Conservation (phyloP, 1,140 invertebrate genomes). For the Meloidogyne chitwoodi region DNA sequence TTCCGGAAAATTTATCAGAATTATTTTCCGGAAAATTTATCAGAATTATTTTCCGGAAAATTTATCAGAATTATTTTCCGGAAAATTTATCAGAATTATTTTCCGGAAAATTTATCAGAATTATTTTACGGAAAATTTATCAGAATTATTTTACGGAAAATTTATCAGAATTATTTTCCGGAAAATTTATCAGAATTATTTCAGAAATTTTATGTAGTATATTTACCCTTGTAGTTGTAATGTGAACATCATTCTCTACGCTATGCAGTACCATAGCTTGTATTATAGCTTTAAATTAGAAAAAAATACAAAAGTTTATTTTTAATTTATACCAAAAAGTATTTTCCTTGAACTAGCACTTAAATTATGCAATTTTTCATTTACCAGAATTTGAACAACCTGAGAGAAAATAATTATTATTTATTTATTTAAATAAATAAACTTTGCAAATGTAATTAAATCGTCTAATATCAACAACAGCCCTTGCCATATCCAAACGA, state of each 20-base stretch:
- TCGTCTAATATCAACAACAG: constrained; percentile 82
- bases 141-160: not conserved
- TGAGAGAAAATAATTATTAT: constrained; percentile 45
- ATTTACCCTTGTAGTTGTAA: not conserved
- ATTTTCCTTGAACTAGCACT: constrained; percentile 88
- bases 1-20: too few species aligned
- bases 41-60: not conserved
- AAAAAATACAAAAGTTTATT: not conserved
- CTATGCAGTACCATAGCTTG: constrained; percentile 87
- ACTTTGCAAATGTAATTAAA: constrained; percentile 92
- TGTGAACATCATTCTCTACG: constrained; percentile 59
- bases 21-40: too few species aligned
- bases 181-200: not conserved
- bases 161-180: not conserved
- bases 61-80: not conserved
- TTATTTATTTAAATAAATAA: constrained; percentile 11
- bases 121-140: not conserved
- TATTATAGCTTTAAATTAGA: constrained; percentile 67
- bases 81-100: too few species aligned
- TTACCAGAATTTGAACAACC: constrained; percentile 79
- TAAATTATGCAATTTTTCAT: constrained; percentile 75
- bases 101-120: not conserved
- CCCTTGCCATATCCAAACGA: constrained; percentile 84
- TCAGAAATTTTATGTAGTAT: not conserved
- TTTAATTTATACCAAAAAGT: constrained; percentile 68